phyloP scores from a whole-genome alignment of 2,888 invertebrate species.

The Agriopis aurantiaria region DNA sequence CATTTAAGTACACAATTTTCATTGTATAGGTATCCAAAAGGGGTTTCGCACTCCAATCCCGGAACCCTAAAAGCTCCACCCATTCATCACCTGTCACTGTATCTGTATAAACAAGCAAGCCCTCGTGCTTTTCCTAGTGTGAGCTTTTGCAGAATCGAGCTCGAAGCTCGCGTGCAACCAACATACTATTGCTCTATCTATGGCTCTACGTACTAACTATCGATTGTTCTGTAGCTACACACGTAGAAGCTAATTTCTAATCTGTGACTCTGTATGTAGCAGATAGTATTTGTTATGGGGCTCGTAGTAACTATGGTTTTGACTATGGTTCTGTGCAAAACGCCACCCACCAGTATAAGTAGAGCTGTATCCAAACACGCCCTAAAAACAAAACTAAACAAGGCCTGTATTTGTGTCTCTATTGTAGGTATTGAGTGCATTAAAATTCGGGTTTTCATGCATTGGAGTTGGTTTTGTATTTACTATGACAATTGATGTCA shows the following conservation, averaged over 20 bases:
- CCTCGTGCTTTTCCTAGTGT: conserved; percentile 55
- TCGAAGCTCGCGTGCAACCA: conserved; percentile 72
- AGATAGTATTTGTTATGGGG: neutral
- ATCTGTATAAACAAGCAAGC: conserved; percentile 40
- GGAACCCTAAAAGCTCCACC: conserved; percentile 36
- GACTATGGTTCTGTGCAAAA: conserved; percentile 72
- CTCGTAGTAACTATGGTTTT: neutral
- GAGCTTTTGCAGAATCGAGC: conserved; percentile 65
- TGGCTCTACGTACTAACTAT: conserved; percentile 2
- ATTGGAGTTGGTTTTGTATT: too few species aligned
- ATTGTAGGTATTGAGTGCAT: neutral
- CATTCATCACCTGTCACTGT: conserved; percentile 34
- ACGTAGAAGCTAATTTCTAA: neutral
- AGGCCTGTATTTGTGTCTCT: conserved; percentile 22
- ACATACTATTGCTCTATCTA: neutral
- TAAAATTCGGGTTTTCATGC: neutral
- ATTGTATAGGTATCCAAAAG: neutral
- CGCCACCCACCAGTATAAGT: conserved; percentile 72
- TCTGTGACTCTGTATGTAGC: conserved; percentile 2
- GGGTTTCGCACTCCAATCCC: conserved; percentile 6
- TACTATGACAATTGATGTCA: neutral
- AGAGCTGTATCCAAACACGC: conserved; percentile 63
- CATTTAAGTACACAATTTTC: neutral
- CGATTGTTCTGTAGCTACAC: neutral
- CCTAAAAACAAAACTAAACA: conserved; percentile 63